Conservation (phyloP, 1,140 invertebrate genomes). For the Periplaneta americana region DNA sequence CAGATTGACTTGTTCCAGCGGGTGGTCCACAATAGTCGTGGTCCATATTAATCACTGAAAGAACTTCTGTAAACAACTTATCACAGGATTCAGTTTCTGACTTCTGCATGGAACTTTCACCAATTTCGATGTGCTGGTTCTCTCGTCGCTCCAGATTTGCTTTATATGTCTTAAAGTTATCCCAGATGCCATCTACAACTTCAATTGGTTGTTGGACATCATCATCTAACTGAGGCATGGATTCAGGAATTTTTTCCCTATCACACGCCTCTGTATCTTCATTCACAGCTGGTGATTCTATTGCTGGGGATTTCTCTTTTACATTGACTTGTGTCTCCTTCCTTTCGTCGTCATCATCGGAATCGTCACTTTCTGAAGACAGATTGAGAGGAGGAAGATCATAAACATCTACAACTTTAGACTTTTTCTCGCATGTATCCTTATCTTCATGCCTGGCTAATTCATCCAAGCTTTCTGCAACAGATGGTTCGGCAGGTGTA, state of each 20-base stretch:
- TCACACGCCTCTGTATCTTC: neutral
- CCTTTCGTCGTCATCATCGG: conserved; percentile 47
- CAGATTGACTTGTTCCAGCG: neutral
- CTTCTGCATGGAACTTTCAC: neutral
- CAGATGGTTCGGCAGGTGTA: neutral
- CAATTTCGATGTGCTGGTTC: conserved; percentile 3
- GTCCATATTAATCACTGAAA: conserved; percentile 27
- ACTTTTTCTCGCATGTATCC: conserved; percentile 25
- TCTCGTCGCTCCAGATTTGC: conserved; percentile 46
- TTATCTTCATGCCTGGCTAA: conserved; percentile 8
- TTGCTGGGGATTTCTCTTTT: neutral
- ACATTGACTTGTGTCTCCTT: neutral
- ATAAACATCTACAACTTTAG: conserved; percentile 49
- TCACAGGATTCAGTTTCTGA: neutral
- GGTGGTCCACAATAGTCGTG: conserved; percentile 44
- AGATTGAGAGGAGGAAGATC: conserved; percentile 75
- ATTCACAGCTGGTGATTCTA: neutral
- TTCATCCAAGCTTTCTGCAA: neutral
- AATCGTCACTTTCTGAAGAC: conserved; percentile 68
- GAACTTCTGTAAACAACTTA: neutral
- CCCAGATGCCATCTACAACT: conserved; percentile 69
- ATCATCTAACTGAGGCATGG: neutral
- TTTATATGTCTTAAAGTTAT: conserved; percentile 69
- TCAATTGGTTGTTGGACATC: conserved; percentile 34
- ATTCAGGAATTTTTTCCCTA: neutral